Conservation (phyloP, 2,888 invertebrate species). For the Drosophila siamana region DNA sequence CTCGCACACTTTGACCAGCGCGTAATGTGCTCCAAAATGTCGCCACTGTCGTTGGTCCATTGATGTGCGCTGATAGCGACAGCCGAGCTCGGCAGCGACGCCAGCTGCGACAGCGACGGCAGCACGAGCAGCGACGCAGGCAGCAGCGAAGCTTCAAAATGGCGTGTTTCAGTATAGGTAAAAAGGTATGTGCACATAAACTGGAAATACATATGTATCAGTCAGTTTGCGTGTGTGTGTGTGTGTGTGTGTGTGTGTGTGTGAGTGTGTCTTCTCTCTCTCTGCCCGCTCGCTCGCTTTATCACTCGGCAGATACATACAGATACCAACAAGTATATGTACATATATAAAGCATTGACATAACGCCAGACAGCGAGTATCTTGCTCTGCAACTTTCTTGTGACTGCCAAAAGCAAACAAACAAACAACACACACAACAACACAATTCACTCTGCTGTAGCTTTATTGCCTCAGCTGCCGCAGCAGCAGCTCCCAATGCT, state of each 20-base stretch:
- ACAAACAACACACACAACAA: conserved; percentile 28
- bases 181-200: conserved; percentile 9
- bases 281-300: conserved; percentile 25
- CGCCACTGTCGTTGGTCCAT: conserved; percentile 79
- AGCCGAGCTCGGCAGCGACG: conserved; percentile 36
- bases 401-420: conserved; percentile 58
- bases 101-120: conserved; percentile 27
- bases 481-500: conserved; percentile 54
- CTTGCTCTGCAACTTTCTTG: conserved; percentile 71
- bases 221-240: not conserved
- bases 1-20: conserved; percentile 71
- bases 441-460: conserved; percentile 1
- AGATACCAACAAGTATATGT: conserved; percentile 11
- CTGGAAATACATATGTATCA: not conserved
- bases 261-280: conserved; percentile 10
- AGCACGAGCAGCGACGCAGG: conserved; percentile 25
- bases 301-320: conserved; percentile 60
- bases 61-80: conserved; percentile 78
- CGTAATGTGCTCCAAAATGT: conserved; percentile 81
- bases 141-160: conserved; percentile 59
- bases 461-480: conserved; percentile 20
- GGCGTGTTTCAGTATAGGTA: conserved; percentile 56
- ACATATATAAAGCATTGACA: conserved; percentile 31
- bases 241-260: conserved; percentile 4
- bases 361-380: conserved; percentile 53